Evolutionary conservation across 2,113 vertebrate genomes (phyloP).

Genomic region (Gobiocypris rarus): DNA sequence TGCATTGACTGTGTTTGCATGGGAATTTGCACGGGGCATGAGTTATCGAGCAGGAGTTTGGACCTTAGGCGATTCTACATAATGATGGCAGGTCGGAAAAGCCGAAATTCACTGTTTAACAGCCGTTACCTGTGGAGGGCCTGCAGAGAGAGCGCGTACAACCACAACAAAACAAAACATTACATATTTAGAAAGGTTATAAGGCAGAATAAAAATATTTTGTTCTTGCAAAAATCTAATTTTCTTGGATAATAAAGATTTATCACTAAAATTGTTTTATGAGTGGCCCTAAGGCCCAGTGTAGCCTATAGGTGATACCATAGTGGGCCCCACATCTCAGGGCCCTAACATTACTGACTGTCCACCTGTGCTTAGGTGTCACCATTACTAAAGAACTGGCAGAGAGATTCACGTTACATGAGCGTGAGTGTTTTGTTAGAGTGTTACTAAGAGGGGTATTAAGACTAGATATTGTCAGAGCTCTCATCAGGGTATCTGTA

Average conservation of each 20-base stretch:
- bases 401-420: background rate
- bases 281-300: background rate
- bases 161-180: background rate
- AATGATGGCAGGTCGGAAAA: slow-evolving; percentile 77
- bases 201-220: slow-evolving; percentile 1
- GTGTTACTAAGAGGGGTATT: slow-evolving; percentile 86
- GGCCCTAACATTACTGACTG: background rate
- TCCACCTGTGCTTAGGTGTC: background rate
- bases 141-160: slow-evolving; percentile 32
- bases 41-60: slow-evolving; percentile 89
- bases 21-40: slow-evolving; percentile 80
- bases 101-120: slow-evolving; percentile 75
- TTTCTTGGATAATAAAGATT: background rate
- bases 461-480: slow-evolving; percentile 92
- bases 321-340: background rate
- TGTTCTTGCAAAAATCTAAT: slow-evolving; percentile 30
- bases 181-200: slow-evolving; percentile 25
- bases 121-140: slow-evolving; percentile 78
- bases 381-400: background rate
- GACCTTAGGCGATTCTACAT: slow-evolving; percentile 89
- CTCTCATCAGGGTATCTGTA: slow-evolving; percentile 93
- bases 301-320: background rate
- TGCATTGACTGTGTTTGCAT: slow-evolving; percentile 91
- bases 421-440: slow-evolving; percentile 39
- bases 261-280: background rate